These are phyloP conservation scores for Luperina testacea DNA, from an alignment of 2,888 invertebrate species.

Conservation along the genomic window DNA sequence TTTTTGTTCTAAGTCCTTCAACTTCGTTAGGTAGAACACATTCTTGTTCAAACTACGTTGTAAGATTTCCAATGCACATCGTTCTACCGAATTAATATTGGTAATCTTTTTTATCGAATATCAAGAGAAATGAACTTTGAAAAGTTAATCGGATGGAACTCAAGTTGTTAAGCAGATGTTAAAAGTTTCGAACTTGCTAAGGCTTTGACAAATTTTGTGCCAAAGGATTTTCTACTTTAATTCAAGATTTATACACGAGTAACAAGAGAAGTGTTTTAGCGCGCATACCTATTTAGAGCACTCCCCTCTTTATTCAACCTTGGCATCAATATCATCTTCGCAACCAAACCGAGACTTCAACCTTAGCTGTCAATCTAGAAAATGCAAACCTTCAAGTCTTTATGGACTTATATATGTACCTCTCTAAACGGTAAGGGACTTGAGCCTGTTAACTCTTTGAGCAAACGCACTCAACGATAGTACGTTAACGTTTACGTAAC, in stretches of 20 bases:
- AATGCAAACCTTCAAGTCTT: constrained; percentile 39
- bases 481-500: constrained; percentile 60
- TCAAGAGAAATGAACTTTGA: constrained; percentile 16
- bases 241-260: constrained; percentile 3
- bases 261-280: constrained; percentile 29
- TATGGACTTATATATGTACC: too few species aligned
- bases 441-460: constrained; percentile 56
- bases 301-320: constrained; percentile 27
- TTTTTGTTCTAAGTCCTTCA: constrained; percentile 8
- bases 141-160: constrained; percentile 20
- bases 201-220: constrained; percentile 14
- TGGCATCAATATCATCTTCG: constrained; percentile 49
- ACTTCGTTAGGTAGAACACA: background rate
- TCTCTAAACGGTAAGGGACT: constrained; percentile 25
- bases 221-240: constrained; percentile 20
- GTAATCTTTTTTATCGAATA: constrained; percentile 18
- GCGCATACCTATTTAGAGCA: constrained; percentile 15
- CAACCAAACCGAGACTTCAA: constrained; percentile 35
- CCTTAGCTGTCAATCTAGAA: constrained; percentile 48
- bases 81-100: constrained; percentile 18
- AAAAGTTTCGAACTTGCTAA: constrained; percentile 35
- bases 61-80: background rate
- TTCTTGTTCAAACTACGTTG: constrained; percentile 1
- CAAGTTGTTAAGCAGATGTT: constrained; percentile 17
- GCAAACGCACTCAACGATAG: constrained; percentile 46